Percentiles rank a stretch among this genome's conserved stretches.
phyloP scores from a whole-genome alignment of 2,797 vertebrate genomes.

The Arrhamphus sclerolepis region DNA sequence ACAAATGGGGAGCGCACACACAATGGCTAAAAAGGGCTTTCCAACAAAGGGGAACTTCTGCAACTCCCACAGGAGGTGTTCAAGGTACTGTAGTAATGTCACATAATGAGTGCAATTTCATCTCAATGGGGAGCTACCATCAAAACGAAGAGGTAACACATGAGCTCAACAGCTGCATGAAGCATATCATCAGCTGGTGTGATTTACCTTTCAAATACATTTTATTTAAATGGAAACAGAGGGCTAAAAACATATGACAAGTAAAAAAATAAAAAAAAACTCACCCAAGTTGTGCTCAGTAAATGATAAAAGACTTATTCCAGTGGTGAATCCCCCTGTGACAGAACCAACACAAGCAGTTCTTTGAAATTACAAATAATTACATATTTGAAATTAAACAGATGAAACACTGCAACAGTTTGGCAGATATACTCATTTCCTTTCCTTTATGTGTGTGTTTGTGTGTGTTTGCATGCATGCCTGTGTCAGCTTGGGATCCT shows the following conservation, averaged over 20 bases:
- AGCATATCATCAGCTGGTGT: conserved; percentile 51
- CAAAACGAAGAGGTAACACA: conserved; percentile 59
- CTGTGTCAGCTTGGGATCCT: too few species aligned
- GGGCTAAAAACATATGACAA: conserved; percentile 24
- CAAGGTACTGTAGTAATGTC: conserved; percentile 74
- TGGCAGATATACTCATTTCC: too few species aligned
- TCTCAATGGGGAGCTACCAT: conserved; percentile 65
- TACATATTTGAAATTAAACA: too few species aligned
- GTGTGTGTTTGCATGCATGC: too few species aligned
- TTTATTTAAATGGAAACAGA: conserved; percentile 31
- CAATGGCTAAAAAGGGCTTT: conserved; percentile 80
- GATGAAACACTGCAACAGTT: too few species aligned
- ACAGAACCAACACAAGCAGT: conserved; percentile 29
- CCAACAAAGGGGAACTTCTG: conserved; percentile 76
- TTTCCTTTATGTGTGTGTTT: too few species aligned
- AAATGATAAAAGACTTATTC: conserved; percentile 72
- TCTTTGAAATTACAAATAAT: conserved; percentile 2
- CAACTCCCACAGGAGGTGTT: conserved; percentile 72
- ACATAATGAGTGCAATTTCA: conserved; percentile 76
- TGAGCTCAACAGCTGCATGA: conserved; percentile 68
- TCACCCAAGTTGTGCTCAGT: conserved; percentile 77
- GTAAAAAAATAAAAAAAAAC: too few species aligned
- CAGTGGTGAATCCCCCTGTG: conserved; percentile 67
- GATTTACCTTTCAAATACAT: conserved; percentile 47
- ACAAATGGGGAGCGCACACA: conserved; percentile 77